These are phyloP conservation scores for Brachyrhaphis roseni DNA, from an alignment of 2,797 vertebrate genomes.

Conservation along the genomic window DNA sequence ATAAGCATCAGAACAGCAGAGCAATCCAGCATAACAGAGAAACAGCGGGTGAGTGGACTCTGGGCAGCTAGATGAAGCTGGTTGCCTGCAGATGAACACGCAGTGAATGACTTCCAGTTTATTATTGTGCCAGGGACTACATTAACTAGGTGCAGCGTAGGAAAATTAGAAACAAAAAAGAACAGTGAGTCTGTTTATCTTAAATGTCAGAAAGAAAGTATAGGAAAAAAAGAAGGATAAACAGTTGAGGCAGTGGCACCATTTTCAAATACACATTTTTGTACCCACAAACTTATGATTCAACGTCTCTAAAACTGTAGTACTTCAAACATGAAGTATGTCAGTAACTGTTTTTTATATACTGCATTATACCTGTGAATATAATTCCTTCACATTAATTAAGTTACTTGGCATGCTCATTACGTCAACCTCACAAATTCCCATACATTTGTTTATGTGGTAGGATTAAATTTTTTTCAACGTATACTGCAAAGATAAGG, in stretches of 20 bases:
- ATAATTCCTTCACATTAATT: not conserved
- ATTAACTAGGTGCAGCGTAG: not conserved
- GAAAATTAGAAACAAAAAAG: not conserved
- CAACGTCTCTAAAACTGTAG: not conserved
- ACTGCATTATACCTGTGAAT: not conserved
- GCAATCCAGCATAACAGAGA: slow-evolving; percentile 25
- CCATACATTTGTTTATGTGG: slow-evolving; percentile 26
- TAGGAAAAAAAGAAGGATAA: not conserved
- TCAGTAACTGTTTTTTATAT: not conserved
- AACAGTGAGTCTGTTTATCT: not conserved
- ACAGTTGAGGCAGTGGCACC: not conserved
- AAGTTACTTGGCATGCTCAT: too few relatives aligned
- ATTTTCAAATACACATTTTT: not conserved
- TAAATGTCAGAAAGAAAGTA: slow-evolving; percentile 1
- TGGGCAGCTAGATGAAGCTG: slow-evolving; percentile 24
- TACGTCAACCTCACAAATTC: not conserved
- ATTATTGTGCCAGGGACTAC: not conserved
- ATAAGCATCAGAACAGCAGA: slow-evolving; percentile 45
- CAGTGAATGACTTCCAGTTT: slow-evolving; percentile 18
- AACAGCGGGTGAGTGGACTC: slow-evolving; percentile 25
- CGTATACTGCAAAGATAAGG: slow-evolving; percentile 16
- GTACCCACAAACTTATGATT: not conserved
- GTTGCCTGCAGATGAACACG: slow-evolving; percentile 14
- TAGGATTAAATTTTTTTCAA: slow-evolving; percentile 40
- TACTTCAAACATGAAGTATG: not conserved